Base-by-base conservation (phyloP, 2,888 invertebrate species). In the Meiosimyza platycephala region DNA sequence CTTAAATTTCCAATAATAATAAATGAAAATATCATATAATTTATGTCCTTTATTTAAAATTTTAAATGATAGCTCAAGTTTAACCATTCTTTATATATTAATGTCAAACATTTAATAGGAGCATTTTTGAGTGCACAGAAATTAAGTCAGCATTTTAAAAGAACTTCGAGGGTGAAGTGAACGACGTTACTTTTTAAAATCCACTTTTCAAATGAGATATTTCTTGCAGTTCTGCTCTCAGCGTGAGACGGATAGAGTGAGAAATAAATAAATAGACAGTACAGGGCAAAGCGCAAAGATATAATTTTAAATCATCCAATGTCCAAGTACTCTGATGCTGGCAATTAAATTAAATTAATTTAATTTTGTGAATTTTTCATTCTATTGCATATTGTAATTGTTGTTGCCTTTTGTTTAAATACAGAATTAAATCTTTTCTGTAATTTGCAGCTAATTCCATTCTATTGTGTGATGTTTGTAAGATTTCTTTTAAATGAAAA, bases 331-430 rank as follows among this genome's bases (percentile, higher is more conserved):
- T 73, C 67, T 67, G 70, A 62, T 73, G 75, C 80, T 83, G 81
- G 81, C 83, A 83, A 83, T 83, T 83, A 83, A 81, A 82, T 80
- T 74, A 78, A 79, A 82, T 83, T 81, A 81, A 83, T 83, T 82
- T 79, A 80, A 82, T 80, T 80, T 79, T 71, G 28, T 65, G 28
- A 33, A 57, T 64, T 57, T 65, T 52, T 50, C 52, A 55, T 72
- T 68, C 33, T 66, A 33, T 22, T 51, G 50, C 13, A 60, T 28
- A 33, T 47, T 13, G 54, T 28, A 28, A 28, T 11, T 62, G 51
- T 52, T 62, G 70, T 70, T 52, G 62, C 22, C 62, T 60, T 40
- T 71, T 64, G 55, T 60, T 51, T 22, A 52, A 47, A n/a, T 55
- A 47, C 18, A 51, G 16, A 28, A 28, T 54, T 50, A 48, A 64